Conservation (phyloP, 2,888 invertebrate species). For the Cataglyphis albicans region DNA sequence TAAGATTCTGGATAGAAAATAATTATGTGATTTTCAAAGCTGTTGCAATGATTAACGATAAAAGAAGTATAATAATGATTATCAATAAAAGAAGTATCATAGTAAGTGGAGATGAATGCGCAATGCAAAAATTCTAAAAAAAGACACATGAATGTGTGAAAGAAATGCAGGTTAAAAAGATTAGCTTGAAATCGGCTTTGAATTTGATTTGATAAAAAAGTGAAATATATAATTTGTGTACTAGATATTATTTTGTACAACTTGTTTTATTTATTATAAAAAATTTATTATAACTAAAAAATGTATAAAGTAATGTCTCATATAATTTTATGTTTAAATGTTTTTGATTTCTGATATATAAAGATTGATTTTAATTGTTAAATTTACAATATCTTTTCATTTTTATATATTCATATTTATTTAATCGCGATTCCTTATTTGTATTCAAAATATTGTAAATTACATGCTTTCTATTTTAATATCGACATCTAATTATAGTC, state of each 20-base stretch:
- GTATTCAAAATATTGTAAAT: neutral
- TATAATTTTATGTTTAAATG: neutral
- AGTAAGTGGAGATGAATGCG: neutral
- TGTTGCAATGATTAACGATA: neutral
- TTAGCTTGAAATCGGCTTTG: neutral
- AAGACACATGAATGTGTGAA: neutral
- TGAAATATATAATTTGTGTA: neutral
- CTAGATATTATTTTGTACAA: neutral
- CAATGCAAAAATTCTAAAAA: neutral
- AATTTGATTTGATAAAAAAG: neutral
- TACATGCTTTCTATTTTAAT: neutral
- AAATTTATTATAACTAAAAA: neutral
- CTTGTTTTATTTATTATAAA: neutral
- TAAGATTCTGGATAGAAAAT: neutral
- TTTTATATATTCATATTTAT: neutral
- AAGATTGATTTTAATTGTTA: neutral
- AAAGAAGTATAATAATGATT: neutral
- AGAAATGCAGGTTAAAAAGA: neutral
- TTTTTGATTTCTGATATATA: neutral
- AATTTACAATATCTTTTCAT: neutral
- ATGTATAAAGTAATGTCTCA: neutral
- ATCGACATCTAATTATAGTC: neutral
- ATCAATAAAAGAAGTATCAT: neutral
- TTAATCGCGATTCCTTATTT: neutral
- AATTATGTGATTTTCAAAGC: neutral